Evolutionary conservation across 2,888 invertebrate genomes (phyloP).

Genomic region (Leucoma salicis): DNA sequence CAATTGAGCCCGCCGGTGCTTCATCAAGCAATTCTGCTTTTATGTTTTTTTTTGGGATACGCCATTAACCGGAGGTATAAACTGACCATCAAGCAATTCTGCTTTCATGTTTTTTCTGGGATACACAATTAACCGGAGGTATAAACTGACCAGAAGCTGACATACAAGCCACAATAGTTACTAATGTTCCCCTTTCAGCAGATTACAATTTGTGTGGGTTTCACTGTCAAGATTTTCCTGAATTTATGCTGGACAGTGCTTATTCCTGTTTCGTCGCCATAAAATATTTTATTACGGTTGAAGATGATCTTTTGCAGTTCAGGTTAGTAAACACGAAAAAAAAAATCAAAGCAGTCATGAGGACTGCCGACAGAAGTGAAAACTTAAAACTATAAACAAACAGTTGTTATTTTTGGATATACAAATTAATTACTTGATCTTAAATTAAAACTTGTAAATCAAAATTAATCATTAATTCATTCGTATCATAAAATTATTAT

Average conservation of each 20-base stretch:
- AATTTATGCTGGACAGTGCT: constrained; percentile 9
- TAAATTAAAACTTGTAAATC: too few species aligned
- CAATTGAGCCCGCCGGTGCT: background rate
- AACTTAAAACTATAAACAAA: too few species aligned
- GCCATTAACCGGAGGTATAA: constrained; percentile 11
- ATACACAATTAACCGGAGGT: constrained; percentile 11
- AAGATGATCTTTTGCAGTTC: too few species aligned
- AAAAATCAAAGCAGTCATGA: too few species aligned
- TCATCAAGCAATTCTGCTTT: background rate
- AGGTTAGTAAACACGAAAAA: too few species aligned
- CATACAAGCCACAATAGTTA: constrained; percentile 10
- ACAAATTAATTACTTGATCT: too few species aligned
- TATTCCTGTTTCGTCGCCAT: constrained; percentile 8
- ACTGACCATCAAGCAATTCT: constrained; percentile 3
- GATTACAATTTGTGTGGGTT: constrained; percentile 12
- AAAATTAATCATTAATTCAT: too few species aligned
- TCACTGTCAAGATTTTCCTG: constrained; percentile 10
- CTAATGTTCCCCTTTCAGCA: constrained; percentile 12
- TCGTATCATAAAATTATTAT: too few species aligned
- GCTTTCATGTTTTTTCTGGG: constrained; percentile 8
- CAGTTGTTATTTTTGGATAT: too few species aligned
- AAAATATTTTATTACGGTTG: background rate
- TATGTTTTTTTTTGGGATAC: constrained; percentile 10
- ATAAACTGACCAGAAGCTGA: constrained; percentile 10
- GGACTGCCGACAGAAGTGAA: too few species aligned